Base-by-base conservation (phyloP, 2,888 invertebrate species). In the Diploptera punctata region DNA sequence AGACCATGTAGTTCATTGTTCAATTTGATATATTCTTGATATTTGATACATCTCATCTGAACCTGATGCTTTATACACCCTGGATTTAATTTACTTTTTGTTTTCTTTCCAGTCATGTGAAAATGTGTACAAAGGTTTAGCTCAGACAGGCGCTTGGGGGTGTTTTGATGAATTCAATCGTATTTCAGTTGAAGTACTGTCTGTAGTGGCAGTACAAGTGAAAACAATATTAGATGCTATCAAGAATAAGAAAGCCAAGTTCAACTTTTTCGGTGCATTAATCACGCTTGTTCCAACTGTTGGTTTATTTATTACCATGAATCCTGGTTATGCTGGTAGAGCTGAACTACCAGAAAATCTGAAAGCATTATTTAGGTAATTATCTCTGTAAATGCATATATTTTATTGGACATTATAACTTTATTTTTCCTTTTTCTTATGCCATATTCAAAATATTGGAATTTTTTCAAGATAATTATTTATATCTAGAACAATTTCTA, bases 91-190 rank as follows among this genome's bases (percentile, higher is more conserved):
- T n/a, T n/a, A n/a, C n/a, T n/a, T n/a, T n/a, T n/a, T n/a, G n/a
- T n/a, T n/a, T 43, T 70, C 68, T 71, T 74, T 75, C 3, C 74
- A 88, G 86, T 96, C 96, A 1, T 93, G 95, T 77, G 97, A 95
- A 29, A 95, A 95, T 81, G 97, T 97, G 83, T 97, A 96, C 84
- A 97, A 97, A 85, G 97, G 95, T n/a, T 84, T 98, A 68, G 91
- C 95, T 1, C 97, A 98, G 85, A 96, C 97, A 19, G 97, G 97
- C 0, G 94, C 96, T 10, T 97, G 97, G 97, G 97, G 97, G 38
- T 98, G 98, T 81, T 98, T 98, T 82, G 97, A 98, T 81, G 97
- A 98, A 82, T 98, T 98, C 83, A 98, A 98, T 83, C 88, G 97
- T 72, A 98, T 98, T 79, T 93, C 97, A 0, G 93, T 98, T 0